Percentiles rank a stretch among this genome's conserved stretches.
These are phyloP conservation scores for Neoaliturus tenellus DNA, from an alignment of 2,888 invertebrate genomes.

Conservation along the genomic window DNA sequence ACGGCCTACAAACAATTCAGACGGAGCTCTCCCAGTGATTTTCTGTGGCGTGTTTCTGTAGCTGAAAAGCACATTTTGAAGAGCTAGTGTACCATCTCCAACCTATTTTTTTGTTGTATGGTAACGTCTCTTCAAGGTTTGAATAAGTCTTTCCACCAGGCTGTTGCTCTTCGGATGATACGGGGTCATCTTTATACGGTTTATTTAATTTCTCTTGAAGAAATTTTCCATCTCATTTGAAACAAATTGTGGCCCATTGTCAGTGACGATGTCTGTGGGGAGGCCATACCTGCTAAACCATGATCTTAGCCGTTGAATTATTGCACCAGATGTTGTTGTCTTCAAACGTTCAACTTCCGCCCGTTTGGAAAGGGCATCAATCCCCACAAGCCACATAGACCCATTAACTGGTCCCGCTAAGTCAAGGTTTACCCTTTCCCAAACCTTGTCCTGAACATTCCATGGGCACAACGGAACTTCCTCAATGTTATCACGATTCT, in stretches of 20 bases:
- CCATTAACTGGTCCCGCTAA: slow-evolving; percentile 42
- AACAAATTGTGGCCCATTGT: slow-evolving; percentile 18
- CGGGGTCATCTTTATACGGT: not conserved
- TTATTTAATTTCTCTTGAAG: not conserved
- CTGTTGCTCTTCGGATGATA: not conserved
- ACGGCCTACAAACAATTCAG: slow-evolving; percentile 30
- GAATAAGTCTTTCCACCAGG: not conserved
- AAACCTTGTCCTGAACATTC: slow-evolving; percentile 11
- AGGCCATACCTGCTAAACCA: slow-evolving; percentile 41
- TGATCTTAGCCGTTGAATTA: slow-evolving; percentile 34
- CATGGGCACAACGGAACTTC: slow-evolving; percentile 5
- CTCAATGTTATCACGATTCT: slow-evolving; percentile 16
- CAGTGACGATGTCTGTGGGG: not conserved
- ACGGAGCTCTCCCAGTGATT: slow-evolving; percentile 25
- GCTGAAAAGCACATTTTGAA: slow-evolving; percentile 32
- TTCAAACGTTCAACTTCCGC: slow-evolving; percentile 44
- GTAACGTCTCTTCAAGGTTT: not conserved
- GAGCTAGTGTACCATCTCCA: not conserved
- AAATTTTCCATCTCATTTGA: slow-evolving; percentile 6
- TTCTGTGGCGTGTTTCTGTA: slow-evolving; percentile 47
- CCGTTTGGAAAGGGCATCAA: slow-evolving; percentile 45
- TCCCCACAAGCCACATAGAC: slow-evolving; percentile 26
- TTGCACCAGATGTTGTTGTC: slow-evolving; percentile 17
- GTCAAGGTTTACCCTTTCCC: slow-evolving; percentile 51
- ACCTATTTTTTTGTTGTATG: slow-evolving; percentile 1